Percentiles rank a stretch among this genome's conserved stretches.
Conservation (phyloP, 2,113 vertebrate genomes). For the Oryzias melastigma region DNA sequence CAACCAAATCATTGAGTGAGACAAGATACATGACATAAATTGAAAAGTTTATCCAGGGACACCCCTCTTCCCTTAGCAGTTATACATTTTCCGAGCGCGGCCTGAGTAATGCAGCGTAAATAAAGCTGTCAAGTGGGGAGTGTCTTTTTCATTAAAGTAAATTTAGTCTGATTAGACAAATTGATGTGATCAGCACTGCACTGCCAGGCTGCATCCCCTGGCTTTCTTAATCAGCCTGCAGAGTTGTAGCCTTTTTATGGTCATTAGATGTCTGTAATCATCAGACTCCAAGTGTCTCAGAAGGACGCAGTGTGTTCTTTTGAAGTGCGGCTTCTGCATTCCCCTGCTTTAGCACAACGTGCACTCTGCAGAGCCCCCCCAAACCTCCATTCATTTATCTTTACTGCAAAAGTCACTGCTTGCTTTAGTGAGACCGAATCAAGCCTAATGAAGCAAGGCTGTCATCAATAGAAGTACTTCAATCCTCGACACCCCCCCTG, state of each 20-base stretch:
- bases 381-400: conserved; percentile 28
- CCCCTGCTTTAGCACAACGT: conserved; percentile 4
- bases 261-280: conserved; percentile 45
- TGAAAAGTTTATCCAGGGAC: background rate
- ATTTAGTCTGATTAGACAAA: conserved; percentile 47
- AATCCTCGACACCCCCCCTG: background rate
- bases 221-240: conserved; percentile 43
- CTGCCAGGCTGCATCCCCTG: conserved; percentile 28
- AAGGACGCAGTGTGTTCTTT: conserved; percentile 13
- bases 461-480: conserved; percentile 33
- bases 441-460: conserved; percentile 39
- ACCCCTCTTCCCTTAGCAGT: conserved; percentile 2
- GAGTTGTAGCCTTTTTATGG: conserved; percentile 18
- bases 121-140: conserved; percentile 20
- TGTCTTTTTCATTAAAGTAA: conserved; percentile 38
- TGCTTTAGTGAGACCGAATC: conserved; percentile 25
- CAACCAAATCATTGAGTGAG: background rate
- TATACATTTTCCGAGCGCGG: background rate
- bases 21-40: background rate
- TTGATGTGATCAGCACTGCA: conserved; percentile 39
- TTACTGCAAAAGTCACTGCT: conserved; percentile 32
- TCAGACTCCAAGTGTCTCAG: conserved; percentile 13
- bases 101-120: conserved; percentile 26
- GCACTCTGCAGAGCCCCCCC: background rate
- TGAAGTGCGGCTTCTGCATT: conserved; percentile 11